Conservation (phyloP, 2,888 invertebrate genomes). For the Dryadula phaetusa region DNA sequence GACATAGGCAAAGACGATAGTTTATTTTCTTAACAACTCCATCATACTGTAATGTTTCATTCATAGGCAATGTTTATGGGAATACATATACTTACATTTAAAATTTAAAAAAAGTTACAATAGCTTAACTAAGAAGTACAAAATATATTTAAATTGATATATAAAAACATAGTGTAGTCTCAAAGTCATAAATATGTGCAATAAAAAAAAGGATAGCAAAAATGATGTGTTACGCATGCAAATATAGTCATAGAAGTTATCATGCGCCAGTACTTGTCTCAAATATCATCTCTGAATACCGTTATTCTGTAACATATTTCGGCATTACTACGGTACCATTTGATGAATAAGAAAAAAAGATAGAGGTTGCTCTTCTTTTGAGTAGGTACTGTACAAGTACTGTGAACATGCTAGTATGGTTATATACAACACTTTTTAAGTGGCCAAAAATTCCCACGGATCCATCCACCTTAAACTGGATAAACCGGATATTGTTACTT, state of each 20-base stretch:
- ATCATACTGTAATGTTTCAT: too few species aligned
- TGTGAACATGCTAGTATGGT: conserved; percentile 12
- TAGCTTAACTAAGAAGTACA: too few species aligned
- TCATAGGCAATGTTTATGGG: too few species aligned
- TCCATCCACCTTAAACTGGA: conserved; percentile 74
- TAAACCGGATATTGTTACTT: conserved; percentile 68
- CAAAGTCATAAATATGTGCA: neutral
- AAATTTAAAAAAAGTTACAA: too few species aligned
- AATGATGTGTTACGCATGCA: conserved; percentile 14
- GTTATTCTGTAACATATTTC: conserved; percentile 41
- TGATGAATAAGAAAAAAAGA: conserved; percentile 35
- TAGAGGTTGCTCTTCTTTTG: conserved; percentile 22
- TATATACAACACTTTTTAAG: conserved; percentile 20
- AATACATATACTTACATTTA: too few species aligned
- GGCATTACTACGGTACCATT: conserved; percentile 42
- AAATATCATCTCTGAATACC: conserved; percentile 36
- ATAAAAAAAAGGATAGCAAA: neutral
- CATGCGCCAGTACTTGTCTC: conserved; percentile 33
- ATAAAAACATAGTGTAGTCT: too few species aligned
- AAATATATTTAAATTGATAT: too few species aligned
- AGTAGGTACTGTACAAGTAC: neutral
- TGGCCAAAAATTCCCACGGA: conserved; percentile 63
- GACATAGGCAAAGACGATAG: too few species aligned
- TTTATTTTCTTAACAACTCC: too few species aligned
- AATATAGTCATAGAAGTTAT: conserved; percentile 24